A percentile compares a stretch with the other conserved stretches of the same genome.
These are phyloP conservation scores for Salvelinus namaycush DNA, from an alignment of 2,113 vertebrate genomes.

Conservation along the genomic window DNA sequence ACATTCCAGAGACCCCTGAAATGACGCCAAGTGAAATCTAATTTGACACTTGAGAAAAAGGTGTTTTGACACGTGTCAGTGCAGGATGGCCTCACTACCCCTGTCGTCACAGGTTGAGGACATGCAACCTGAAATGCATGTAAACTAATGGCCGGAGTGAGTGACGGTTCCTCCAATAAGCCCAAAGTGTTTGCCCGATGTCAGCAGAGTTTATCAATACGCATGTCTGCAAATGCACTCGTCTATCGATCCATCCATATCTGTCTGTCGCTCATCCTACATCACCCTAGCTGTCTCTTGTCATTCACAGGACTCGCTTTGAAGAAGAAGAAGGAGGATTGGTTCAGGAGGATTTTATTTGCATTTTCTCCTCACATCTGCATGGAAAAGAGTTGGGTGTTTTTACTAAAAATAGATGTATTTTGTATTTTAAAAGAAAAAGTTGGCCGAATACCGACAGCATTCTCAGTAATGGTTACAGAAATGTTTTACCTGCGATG, in stretches of 20 bases:
- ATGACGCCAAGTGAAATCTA: slow-evolving; percentile 54
- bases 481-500: too few relatives aligned
- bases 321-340: slow-evolving; percentile 45
- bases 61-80: slow-evolving; percentile 58
- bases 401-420: too few relatives aligned
- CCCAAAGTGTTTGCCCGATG: slow-evolving; percentile 73
- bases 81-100: slow-evolving; percentile 58
- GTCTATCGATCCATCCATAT: slow-evolving; percentile 70
- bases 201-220: slow-evolving; percentile 78
- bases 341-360: slow-evolving; percentile 36
- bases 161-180: slow-evolving; percentile 72
- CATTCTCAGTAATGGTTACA: too few relatives aligned
- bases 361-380: slow-evolving; percentile 41
- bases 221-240: slow-evolving; percentile 69
- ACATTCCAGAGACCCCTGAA: slow-evolving; percentile 52
- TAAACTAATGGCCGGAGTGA: slow-evolving; percentile 72
- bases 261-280: slow-evolving; percentile 58
- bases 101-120: slow-evolving; percentile 71
- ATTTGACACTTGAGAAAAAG: slow-evolving; percentile 72
- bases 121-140: slow-evolving; percentile 75
- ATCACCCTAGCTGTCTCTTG: slow-evolving; percentile 67
- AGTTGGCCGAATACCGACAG: too few relatives aligned
- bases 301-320: slow-evolving; percentile 53
- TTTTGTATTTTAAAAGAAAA: too few relatives aligned
- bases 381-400: slow-evolving; percentile 19